Conservation (phyloP, 1,140 invertebrate genomes). For the Batillaria attramentaria region DNA sequence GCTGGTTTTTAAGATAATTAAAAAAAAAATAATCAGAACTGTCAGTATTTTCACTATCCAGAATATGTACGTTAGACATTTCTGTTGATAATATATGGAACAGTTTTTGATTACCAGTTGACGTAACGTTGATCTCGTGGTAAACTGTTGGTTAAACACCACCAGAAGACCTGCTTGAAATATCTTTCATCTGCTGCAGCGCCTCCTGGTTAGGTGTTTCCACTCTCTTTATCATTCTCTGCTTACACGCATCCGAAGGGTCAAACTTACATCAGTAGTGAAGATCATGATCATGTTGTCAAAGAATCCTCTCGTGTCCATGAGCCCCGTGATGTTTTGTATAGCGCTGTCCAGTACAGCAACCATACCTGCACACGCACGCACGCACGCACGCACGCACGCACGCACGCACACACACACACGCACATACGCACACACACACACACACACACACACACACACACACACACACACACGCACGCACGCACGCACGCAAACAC, state of each 20-base stretch:
- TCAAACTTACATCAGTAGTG: background rate
- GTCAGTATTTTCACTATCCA: too few relatives aligned
- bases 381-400: background rate
- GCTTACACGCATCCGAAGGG: background rate
- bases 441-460: background rate
- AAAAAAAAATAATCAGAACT: too few relatives aligned
- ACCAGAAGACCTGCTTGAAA: background rate
- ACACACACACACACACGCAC: background rate
- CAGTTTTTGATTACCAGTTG: too few relatives aligned
- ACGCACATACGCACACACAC: slow-evolving; percentile 7
- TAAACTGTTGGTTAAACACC: too few relatives aligned
- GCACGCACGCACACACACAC: background rate
- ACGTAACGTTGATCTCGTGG: too few relatives aligned
- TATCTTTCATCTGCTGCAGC: background rate
- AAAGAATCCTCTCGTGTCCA: background rate
- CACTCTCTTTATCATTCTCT: background rate
- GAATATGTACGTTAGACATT: too few relatives aligned
- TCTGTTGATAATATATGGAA: too few relatives aligned
- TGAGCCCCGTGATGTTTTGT: background rate
- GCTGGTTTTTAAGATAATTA: too few relatives aligned
- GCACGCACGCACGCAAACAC: background rate
- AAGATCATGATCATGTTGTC: background rate
- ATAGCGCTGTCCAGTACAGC: too few relatives aligned
- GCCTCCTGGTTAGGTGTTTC: background rate
- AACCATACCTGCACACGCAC: slow-evolving; percentile 3